Evolutionary conservation across 2,888 invertebrate species (phyloP), one percentile per base, ranked within the genome.

Genomic region (Agonopterix heracliana): DNA sequence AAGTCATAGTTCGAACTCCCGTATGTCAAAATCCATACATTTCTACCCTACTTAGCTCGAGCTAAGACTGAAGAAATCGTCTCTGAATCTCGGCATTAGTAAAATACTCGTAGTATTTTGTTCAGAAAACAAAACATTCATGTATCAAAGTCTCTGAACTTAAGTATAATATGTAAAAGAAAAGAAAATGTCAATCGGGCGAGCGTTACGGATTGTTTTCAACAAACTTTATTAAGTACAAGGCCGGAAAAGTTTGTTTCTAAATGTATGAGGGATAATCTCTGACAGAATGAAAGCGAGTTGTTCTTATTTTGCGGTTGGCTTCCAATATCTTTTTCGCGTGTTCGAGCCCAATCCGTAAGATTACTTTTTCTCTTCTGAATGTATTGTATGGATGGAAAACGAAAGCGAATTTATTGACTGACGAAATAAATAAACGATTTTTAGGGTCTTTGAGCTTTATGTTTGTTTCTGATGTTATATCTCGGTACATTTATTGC

Each of bases 251-350:
- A 65, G 57, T 67, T 66, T 64, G 50, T 65, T 63, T 61, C 60
- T 63, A 65, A 68, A 65, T 62, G 59, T 62, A 62, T 62, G 56
- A 60, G 55, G 63, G 63, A 71, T 74, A 68, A 73, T 76, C 68
- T 70, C 61, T 65, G 64, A 65, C 63, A 59, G 63, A 63, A 74
- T 69, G 38, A 69, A 69, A 71, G 68, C 64, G 64, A 67, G 63
- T 67, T 68, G 68, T 72, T 72, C 65, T 64, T 71, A 73, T 72
- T 74, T 70, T 61, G 61, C 66, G 67, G 71, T 72, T 73, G 71
- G 71, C 65, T 74, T 71, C 68, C 77, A 77, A 80, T 80, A 77
- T 78, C 68, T 75, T 71, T 71, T 67, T 79, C 74, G 78, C 79
- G 76, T 79, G 79, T 77, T 74, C 68, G 62, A 66, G 59, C 67